phyloP scores from a whole-genome alignment of 2,797 vertebrate genomes.

The Apogon talboti region DNA sequence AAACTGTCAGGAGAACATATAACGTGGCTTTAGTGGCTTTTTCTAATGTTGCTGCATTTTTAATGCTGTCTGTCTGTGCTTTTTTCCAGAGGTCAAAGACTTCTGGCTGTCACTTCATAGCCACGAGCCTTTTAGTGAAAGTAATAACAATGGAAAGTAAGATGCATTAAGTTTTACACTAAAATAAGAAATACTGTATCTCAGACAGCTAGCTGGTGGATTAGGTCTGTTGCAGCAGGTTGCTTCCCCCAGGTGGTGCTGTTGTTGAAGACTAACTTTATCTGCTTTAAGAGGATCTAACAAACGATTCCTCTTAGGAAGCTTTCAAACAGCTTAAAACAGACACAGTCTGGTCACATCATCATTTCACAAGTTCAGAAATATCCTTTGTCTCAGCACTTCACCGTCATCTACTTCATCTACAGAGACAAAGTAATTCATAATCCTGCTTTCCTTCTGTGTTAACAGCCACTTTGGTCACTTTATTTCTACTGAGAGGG shows the following conservation, averaged over 20 bases:
- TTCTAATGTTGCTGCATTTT: constrained; percentile 26
- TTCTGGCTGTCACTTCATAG: constrained; percentile 11
- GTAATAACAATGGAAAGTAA: background rate
- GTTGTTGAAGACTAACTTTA: constrained; percentile 22
- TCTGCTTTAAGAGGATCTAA: constrained; percentile 22
- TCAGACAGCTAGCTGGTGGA: constrained; percentile 30
- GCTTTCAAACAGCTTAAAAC: constrained; percentile 52
- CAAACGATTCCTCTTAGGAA: constrained; percentile 44
- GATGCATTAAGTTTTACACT: constrained; percentile 14
- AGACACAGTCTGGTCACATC: constrained; percentile 23
- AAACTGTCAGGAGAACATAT: constrained; percentile 58
- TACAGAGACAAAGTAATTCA: no score
- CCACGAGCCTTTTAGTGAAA: background rate
- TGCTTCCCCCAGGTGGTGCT: constrained; percentile 40
- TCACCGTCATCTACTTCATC: constrained; percentile 4
- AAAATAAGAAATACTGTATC: constrained; percentile 19
- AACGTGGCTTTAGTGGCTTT: constrained; percentile 21
- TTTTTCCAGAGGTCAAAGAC: constrained; percentile 21
- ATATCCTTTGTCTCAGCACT: constrained; percentile 15
- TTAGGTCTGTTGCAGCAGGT: background rate
- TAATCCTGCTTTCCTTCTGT: background rate
- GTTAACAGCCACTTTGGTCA: background rate
- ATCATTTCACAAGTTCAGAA: constrained; percentile 12
- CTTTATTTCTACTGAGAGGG: background rate
- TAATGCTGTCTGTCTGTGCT: constrained; percentile 11